A percentile compares a stretch with the other conserved stretches of the same genome.
Evolutionary conservation across 2,113 vertebrate species (phyloP).

Genomic region (Dipodomys spectabilis): DNA sequence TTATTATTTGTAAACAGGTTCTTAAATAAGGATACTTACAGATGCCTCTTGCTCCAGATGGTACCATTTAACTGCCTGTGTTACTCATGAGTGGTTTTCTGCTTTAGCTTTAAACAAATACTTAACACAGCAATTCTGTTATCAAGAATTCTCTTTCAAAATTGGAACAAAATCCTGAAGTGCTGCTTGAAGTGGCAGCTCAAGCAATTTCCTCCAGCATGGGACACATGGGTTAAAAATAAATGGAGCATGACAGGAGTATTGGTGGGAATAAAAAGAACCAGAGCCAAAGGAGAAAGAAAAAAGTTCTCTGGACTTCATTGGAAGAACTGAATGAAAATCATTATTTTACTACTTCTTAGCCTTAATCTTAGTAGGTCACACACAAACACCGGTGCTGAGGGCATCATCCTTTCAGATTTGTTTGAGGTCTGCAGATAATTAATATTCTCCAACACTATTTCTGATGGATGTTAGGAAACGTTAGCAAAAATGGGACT

Average conservation of each 20-base stretch:
- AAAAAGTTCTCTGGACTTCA: neutral
- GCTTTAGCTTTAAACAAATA: slow-evolving; percentile 82
- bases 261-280: slow-evolving; percentile 43
- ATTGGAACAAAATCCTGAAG: slow-evolving; percentile 77
- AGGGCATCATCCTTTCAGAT: neutral
- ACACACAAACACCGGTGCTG: neutral
- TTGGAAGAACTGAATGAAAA: slow-evolving; percentile 32
- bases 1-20: slow-evolving; percentile 84
- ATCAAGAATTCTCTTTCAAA: slow-evolving; percentile 78
- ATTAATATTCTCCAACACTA: neutral
- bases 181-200: slow-evolving; percentile 82
- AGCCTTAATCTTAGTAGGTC: neutral
- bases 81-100: slow-evolving; percentile 80
- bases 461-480: neutral
- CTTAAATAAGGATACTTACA: slow-evolving; percentile 85
- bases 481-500: neutral
- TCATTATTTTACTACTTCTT: neutral
- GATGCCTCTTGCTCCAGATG: slow-evolving; percentile 87
- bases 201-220: slow-evolving; percentile 75
- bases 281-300: neutral
- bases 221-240: slow-evolving; percentile 75
- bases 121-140: slow-evolving; percentile 82
- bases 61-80: slow-evolving; percentile 87
- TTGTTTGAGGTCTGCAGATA: neutral
- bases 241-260: slow-evolving; percentile 69